phyloP scores from a whole-genome alignment of 2,113 vertebrate genomes.

The Pollimyrus isidori region DNA sequence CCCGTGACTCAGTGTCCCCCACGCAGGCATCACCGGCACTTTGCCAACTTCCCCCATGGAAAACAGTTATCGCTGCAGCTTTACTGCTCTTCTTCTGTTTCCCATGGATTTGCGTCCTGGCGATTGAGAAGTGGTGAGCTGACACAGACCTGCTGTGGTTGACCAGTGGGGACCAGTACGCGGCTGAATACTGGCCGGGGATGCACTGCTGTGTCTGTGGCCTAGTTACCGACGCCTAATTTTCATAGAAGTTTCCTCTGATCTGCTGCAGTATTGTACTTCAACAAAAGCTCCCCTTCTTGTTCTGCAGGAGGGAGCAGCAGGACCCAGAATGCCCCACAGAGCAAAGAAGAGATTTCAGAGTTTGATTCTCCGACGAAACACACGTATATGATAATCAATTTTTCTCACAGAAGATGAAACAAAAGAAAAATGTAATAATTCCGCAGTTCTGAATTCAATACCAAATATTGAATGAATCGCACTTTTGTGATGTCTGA shows the following conservation, averaged over 20 bases:
- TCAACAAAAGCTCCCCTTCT: neutral
- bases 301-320: neutral
- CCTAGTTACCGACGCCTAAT: neutral
- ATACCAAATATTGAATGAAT: neutral
- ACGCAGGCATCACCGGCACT: neutral
- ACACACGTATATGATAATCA: constrained; percentile 1
- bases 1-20: neutral
- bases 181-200: neutral
- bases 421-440: neutral
- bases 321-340: neutral
- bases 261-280: neutral
- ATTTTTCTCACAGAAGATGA: neutral
- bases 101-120: neutral
- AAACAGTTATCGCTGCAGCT: neutral
- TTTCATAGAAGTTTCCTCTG: neutral
- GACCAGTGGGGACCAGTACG: neutral
- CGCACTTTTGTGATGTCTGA: neutral
- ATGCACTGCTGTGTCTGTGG: neutral
- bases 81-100: neutral
- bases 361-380: neutral
- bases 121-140: neutral
- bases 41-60: neutral
- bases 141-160: neutral
- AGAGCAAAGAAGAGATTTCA: neutral
- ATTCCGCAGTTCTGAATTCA: neutral